Conservation (phyloP, 2,113 vertebrate genomes). For the Lepidothrix coronata region DNA sequence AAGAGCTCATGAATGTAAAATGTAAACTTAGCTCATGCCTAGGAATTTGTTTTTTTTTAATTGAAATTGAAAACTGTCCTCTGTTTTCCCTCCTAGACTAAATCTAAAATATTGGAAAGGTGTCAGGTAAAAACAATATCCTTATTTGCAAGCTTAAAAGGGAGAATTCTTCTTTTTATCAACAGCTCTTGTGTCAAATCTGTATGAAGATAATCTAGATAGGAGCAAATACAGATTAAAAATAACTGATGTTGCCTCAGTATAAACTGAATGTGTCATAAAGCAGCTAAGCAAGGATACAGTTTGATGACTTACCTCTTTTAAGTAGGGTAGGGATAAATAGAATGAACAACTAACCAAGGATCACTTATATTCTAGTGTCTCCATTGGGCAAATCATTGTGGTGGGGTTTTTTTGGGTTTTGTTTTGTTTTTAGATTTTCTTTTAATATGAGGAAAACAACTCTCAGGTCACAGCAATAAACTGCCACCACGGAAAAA, state of each 20-base stretch:
- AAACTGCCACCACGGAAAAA: background rate
- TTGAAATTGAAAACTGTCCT: background rate
- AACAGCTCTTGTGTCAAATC: background rate
- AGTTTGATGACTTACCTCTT: background rate
- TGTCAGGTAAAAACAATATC: background rate
- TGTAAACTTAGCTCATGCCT: background rate
- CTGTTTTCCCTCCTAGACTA: background rate
- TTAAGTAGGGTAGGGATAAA: background rate
- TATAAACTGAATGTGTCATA: background rate
- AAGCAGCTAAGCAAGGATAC: background rate
- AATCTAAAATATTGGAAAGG: background rate
- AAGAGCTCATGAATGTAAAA: background rate
- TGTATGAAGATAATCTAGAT: background rate
- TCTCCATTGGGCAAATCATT: background rate
- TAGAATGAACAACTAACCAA: background rate
- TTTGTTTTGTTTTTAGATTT: background rate
- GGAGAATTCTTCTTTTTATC: background rate
- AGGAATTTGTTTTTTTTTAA: background rate
- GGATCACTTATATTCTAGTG: background rate
- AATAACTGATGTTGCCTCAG: background rate
- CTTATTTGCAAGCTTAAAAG: background rate
- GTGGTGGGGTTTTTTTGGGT: rapidly evolving
- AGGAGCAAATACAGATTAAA: background rate
- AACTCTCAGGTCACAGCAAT: background rate
- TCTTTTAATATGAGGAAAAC: background rate